Base-by-base conservation (phyloP, 2,797 vertebrate species). In the Chlorospingus flavigularis region DNA sequence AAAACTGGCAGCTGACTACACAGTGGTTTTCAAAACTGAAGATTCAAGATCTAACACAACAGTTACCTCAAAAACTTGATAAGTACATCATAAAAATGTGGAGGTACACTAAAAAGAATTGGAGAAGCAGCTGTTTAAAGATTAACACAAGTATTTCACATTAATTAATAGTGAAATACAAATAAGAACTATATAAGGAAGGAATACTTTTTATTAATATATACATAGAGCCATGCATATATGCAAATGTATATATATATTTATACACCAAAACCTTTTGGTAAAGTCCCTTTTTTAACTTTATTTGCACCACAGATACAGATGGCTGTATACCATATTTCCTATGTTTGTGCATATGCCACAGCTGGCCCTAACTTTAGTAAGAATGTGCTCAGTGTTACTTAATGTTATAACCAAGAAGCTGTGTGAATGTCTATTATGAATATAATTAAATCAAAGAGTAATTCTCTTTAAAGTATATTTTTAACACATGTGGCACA, bases 81-180 rank as follows among this genome's bases (percentile, higher is more conserved):
- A 47, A 85, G 88, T 83, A 89, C 47, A 30, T 55, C 37, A 89
- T 45, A 82, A 85, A 85, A 90, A 88, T 55, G 31, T 75, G 20
- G 61, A 97, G 89, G 33, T 45, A 65, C 30, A 77, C 67, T 60
- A 93, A 94, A 90, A 91, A 86, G 28, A 43, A 71, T 71, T 13
- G 10, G 70, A 51, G 84, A 61, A 95, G 33, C 35, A 95, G 51
- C 66, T 72, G 58, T 43, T 92, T 65, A 65, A 96, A 83, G 26
- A 55, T 6, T 28, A 82, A 82, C 37, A 75, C 3, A 15, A 81
- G 43, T 26, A 90, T 62, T 81, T 92, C 26, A 53, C 79, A 60
- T 8, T 11, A 62, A 83, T 73, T 89, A 87, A 70, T 70, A 60
- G 33, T 42, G 62, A 79, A 90, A 68, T 16, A 60, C 12, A 60